Evolutionary conservation across 53 echinoderm and acorn worm genomes (phyloP).

Genomic region (Crossaster papposus): DNA sequence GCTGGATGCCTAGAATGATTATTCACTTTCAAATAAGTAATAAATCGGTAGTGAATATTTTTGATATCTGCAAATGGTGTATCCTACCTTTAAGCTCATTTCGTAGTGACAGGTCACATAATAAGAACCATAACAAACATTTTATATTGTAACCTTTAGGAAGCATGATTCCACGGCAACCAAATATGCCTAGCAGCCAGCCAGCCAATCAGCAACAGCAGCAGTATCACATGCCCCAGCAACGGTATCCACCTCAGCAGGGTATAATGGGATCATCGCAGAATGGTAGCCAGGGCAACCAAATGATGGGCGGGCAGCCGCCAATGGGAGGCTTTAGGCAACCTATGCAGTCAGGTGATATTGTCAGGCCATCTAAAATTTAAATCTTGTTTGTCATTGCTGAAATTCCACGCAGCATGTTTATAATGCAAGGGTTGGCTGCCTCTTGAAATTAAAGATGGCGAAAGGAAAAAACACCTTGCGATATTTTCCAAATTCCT

Average conservation of each 20-base stretch:
- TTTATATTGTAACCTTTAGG: background rate
- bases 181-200: constrained; percentile 53
- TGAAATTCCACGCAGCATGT: background rate
- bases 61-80: no score
- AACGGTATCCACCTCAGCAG: constrained; percentile 52
- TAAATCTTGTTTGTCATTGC: background rate
- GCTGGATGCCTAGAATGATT: no score
- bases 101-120: no score
- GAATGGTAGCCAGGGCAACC: constrained; percentile 70
- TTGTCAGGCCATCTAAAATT: background rate
- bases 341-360: constrained; percentile 63
- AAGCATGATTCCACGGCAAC: constrained; percentile 65
- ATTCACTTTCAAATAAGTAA: no score
- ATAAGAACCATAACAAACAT: background rate
- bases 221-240: constrained; percentile 62
- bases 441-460: no score
- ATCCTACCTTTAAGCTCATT: no score
- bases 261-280: constrained; percentile 66
- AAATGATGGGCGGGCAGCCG: constrained; percentile 76
- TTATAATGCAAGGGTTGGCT: no score
- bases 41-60: no score
- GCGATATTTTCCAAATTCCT: no score
- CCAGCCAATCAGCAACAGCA: constrained; percentile 44
- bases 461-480: no score
- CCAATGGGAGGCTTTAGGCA: constrained; percentile 69